Evolutionary conservation across 1,140 invertebrate genomes (phyloP), one percentile per base, ranked within the genome.

Genomic region (Diachasmimorpha longicaudata): DNA sequence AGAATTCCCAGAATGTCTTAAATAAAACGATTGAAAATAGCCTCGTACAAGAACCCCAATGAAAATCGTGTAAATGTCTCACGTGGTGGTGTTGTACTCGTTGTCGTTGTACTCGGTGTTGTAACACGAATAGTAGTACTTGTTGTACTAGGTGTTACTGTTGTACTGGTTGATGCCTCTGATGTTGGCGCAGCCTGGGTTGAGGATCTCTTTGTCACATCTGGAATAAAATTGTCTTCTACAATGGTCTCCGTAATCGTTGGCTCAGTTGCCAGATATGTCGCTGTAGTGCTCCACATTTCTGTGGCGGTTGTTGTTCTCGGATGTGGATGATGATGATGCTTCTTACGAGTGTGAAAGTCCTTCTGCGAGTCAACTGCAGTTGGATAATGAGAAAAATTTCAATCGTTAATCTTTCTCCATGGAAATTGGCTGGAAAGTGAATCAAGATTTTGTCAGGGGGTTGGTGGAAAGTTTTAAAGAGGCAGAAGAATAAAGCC

Each of bases 291-390:
- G 78, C 80, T 89, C 82, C 81, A 84, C 80, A 82, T 86, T 80
- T 79, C 87, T 78, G 82, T 88, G 81, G 80, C 88, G 81, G 82
- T 85, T 79, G 85, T 87, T 70, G 85, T 88, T 58, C 78, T 83
- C 63, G 84, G 39, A 87, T 86, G 77, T 13, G 46, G 58, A 88
- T 91, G 84, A 85, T 81, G 84, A 88, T 89, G 84, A 81, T 89
- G 83, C 86, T 90, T 91, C 86, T 81, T 90, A 74, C 79, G 88
- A 75, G 81, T 92, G 86, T 96, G 95, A 87, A 95, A 96, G 85
- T 96, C 94, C 85, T 94, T 95, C 86, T 96, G 95, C 6, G 95
- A 94, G 86, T 96, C 95, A 79, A 96, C 96, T 97, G 88, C 44
- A 81, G 78, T 77, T 31, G 48, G 16, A 52, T 19, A n/a, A 19